phyloP scores from a whole-genome alignment of 2,797 vertebrate species.

The Parambassis ranga region DNA sequence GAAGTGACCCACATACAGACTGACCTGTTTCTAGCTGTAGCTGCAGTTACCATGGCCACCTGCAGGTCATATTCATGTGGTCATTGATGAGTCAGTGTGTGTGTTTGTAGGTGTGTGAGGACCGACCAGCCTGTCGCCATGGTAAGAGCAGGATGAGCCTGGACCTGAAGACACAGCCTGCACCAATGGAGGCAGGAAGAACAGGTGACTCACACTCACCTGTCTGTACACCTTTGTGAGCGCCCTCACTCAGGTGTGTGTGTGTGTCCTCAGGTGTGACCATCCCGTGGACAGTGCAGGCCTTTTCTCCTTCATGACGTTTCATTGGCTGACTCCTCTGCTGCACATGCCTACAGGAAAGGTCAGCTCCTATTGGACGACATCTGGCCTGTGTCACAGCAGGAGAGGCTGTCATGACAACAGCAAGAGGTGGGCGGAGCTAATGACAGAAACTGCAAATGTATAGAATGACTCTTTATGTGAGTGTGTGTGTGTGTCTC shows the following conservation, averaged over 20 bases:
- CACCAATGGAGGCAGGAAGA: background rate
- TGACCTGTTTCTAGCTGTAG: no score
- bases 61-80: background rate
- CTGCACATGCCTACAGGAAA: conserved; percentile 81
- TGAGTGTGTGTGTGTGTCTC: conserved; percentile 17
- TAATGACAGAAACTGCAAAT: background rate
- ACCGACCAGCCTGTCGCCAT: conserved; percentile 19
- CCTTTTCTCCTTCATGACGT: conserved; percentile 93
- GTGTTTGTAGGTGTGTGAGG: conserved; percentile 7
- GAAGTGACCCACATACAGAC: no score
- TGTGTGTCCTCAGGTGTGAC: conserved; percentile 7
- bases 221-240: background rate
- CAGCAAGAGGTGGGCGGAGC: conserved; percentile 83
- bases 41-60: background rate
- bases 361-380: conserved; percentile 88
- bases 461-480: background rate
- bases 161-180: background rate
- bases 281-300: conserved; percentile 92
- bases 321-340: conserved; percentile 91
- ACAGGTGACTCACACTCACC: conserved; percentile 15
- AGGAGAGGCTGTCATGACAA: conserved; percentile 89
- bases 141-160: conserved; percentile 11
- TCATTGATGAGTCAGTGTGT: no score
- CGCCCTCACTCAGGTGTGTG: background rate
- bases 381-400: conserved; percentile 87